Evolutionary conservation across 2,797 vertebrate genomes (phyloP).

Genomic region (Acipenser ruthenus): DNA sequence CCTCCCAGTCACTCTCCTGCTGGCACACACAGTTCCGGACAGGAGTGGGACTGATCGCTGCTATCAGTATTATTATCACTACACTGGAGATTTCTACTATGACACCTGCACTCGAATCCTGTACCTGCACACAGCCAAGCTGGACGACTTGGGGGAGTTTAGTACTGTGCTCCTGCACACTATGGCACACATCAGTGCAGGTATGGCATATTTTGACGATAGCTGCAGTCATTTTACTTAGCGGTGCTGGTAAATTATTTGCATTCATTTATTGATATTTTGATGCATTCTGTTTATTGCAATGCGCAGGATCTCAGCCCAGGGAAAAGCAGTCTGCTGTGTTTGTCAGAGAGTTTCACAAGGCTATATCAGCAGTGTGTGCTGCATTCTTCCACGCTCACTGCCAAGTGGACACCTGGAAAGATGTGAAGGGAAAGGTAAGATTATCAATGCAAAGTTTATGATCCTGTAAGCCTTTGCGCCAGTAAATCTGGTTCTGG

Average conservation of each 20-base stretch:
- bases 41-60: slow-evolving; percentile 22
- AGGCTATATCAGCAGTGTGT: slow-evolving; percentile 55
- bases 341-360: slow-evolving; percentile 53
- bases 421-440: no score
- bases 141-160: slow-evolving; percentile 65
- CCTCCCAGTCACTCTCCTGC: slow-evolving; percentile 54
- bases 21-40: slow-evolving; percentile 57
- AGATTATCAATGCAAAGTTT: no score
- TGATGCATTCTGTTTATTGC: no score
- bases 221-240: not conserved
- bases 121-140: slow-evolving; percentile 55
- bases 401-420: slow-evolving; percentile 24
- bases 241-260: no score
- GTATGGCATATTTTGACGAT: slow-evolving; percentile 35
- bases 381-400: slow-evolving; percentile 53
- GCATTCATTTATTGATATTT: no score
- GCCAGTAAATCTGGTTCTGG: no score
- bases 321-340: not conserved
- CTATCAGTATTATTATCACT: slow-evolving; percentile 35
- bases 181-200: slow-evolving; percentile 62
- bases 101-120: slow-evolving; percentile 65
- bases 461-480: no score
- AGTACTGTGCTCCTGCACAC: slow-evolving; percentile 59
- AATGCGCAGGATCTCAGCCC: no score
- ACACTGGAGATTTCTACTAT: slow-evolving; percentile 60